Evolutionary conservation across 2,113 vertebrate species (phyloP), one percentile per base, ranked within the genome.

Genomic region (Suricata suricatta): DNA sequence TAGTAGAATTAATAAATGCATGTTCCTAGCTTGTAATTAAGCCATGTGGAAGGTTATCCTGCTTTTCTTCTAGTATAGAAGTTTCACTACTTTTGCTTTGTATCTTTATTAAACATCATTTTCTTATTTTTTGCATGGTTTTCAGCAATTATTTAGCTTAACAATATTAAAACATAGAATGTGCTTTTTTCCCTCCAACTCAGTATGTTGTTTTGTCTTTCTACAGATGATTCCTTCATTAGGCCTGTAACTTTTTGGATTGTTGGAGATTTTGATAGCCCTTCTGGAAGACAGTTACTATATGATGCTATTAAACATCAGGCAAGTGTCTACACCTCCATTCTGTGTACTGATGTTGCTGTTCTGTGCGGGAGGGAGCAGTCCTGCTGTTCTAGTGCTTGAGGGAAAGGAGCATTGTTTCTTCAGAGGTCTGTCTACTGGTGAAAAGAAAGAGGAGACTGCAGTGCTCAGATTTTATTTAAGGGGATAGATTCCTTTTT

Each of bases 241-340:
- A 99, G 99, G 97, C 99, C 99, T 2, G 99, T 99, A 96, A 99
- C 99, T 29, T 99, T 99, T 97, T 99, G 99, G 99, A 99, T 99
- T 93, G 99, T 99, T 85, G 99, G 99, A 87, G 99, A 99, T 98
- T 99, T 99, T 96, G 99, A 99, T 98, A 99, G 98, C 68, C 99
- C 99, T 74, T 99, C 99, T 0, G 99, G 99, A 93, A 99, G 99
- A 69, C 99, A 99, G 12, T 97, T 99, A 92, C 97, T 99, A n/a
- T 99, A 99, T 57, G 99, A 99, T 97, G 99, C 99, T 92, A 99
- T 99, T 98, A 99, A 99, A 98, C 99, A 99, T 98, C 99, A 99
- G 99, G 99, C 99, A 98, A 98, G 98, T 96, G 41, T 88, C 72
- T 80, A 3, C 7, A 79, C 4, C 52, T 92, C 79, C 29, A 60